Evolutionary conservation across 1,140 invertebrate species (phyloP), one percentile per base, ranked within the genome.

Genomic region (Drosophila ironensis): DNA sequence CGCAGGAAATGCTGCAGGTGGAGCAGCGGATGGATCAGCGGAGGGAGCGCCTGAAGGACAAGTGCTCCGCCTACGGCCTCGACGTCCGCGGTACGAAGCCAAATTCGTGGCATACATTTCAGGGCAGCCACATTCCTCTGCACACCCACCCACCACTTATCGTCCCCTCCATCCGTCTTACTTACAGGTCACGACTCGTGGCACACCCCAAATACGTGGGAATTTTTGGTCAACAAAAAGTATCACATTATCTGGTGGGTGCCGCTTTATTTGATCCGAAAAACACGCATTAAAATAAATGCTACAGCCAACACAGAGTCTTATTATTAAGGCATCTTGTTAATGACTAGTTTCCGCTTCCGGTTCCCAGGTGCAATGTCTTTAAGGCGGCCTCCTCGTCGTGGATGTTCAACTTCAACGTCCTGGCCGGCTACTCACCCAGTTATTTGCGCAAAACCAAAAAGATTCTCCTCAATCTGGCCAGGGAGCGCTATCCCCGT

Each of bases 361-460:
- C 1, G 11, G 11, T 42, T 5, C 25, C 1, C 25, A 84, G 78
- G 94, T 96, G 95, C 87, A 96, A 96, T 88, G 93, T 96, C 47
- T 96, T 96, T 89, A 96, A 96, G 92, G 95, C 95, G 7, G 96
- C 95, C 1, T 96, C 95, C 20, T 95, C 95, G 1, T 96, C 95
- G 0, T 97, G 95, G 95, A 95, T 97, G 94, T 96, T 96, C 90
- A 96, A 96, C 90, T 96, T 96, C 77, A 96, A 96, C 90, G 90
- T 96, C 47, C 92, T 96, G 77, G 95, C 95, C 9, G 95, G 95
- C 90, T 95, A 96, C 89, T 93, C 93, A 38, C 92, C 94, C n/a
- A 92, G 93, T 25, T 96, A 95, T 90, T 90, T 96, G 56, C 94
- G 93, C 64, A 93, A 93, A 70, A 95, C 93, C 37, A 95, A 95